Evolutionary conservation across 2,113 vertebrate genomes (phyloP), one percentile per base, ranked within the genome.

Genomic region (Lepus americanus): DNA sequence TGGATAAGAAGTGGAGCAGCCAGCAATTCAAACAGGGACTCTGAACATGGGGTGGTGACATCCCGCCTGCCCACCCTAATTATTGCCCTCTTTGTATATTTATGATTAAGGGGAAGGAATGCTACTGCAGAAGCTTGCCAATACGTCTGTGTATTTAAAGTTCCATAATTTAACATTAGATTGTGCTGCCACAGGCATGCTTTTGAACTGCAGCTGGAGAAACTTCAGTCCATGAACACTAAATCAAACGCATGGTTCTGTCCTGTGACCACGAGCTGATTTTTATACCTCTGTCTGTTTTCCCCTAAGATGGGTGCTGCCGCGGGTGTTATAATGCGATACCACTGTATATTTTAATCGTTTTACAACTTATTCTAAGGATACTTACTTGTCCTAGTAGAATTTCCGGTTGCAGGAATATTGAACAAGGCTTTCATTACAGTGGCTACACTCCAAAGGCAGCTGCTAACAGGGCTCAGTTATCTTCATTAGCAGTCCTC

Each of bases 391-490:
- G 31, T 87, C 39, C 66, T 79, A 25, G 4, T 69, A 88, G 59
- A 84, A 53, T 36, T 80, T 53, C 33, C 63, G 87, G 66, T 31
- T 63, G 74, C 61, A 55, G 10, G 31, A 36, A 55, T 64, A 2
- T 67, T 70, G 19, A 17, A 0, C 27, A 64, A 29, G 9, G 11
- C 12, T 85, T 67, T 51, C 69, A 51, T 73, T 70, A n/a, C 11
- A 82, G 11, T 23, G 5, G 14, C 4, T 0, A n/a, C 29, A 25
- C 1, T 44, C 19, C 0, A 53, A n/a, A 2, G 20, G 12, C 31
- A 64, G 20, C 55, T 78, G 84, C 13, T 8, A 81, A 67, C 27
- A 39, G 1, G 73, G 9, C 20, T 55, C 25, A 27, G 12, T 29
- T 49, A 8, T 31, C 25, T 90, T 44, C 61, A 27, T 31, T 67